Evolutionary conservation across 2,888 invertebrate genomes (phyloP).

Genomic region (Cataglyphis livida): DNA sequence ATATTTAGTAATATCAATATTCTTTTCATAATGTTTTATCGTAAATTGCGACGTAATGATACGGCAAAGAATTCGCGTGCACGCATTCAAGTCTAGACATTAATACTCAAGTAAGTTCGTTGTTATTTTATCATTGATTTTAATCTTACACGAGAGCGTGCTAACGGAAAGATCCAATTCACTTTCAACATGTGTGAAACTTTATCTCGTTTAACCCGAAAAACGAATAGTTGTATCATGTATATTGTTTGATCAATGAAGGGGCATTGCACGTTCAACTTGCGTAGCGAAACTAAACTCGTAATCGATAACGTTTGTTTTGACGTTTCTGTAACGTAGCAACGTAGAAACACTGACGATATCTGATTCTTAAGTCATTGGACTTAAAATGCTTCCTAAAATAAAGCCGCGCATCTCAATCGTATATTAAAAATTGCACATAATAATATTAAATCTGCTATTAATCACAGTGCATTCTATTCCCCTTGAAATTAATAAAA

Average conservation of each 20-base stretch:
- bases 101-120: neutral
- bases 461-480: neutral
- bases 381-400: neutral
- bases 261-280: conserved; percentile 63
- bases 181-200: conserved; percentile 21
- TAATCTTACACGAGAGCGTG: conserved; percentile 15
- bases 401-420: neutral
- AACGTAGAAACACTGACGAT: conserved; percentile 66
- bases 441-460: neutral
- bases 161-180: conserved; percentile 37
- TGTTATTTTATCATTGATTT: conserved; percentile 16
- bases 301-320: conserved; percentile 83
- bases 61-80: conserved; percentile 15
- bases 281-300: conserved; percentile 52
- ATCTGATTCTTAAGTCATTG: conserved; percentile 39
- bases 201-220: conserved; percentile 24
- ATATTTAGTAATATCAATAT: too few relatives aligned
- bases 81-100: conserved; percentile 27
- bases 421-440: neutral
- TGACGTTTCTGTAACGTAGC: conserved; percentile 80
- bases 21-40: conserved; percentile 13
- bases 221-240: conserved; percentile 56
- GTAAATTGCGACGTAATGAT: conserved; percentile 37
- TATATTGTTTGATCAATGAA: conserved; percentile 79
- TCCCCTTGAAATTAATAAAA: neutral